A percentile compares a stretch with the other conserved stretches of the same genome.
Conservation (phyloP, 1,140 invertebrate species). For the Sminthurides bifidus region DNA sequence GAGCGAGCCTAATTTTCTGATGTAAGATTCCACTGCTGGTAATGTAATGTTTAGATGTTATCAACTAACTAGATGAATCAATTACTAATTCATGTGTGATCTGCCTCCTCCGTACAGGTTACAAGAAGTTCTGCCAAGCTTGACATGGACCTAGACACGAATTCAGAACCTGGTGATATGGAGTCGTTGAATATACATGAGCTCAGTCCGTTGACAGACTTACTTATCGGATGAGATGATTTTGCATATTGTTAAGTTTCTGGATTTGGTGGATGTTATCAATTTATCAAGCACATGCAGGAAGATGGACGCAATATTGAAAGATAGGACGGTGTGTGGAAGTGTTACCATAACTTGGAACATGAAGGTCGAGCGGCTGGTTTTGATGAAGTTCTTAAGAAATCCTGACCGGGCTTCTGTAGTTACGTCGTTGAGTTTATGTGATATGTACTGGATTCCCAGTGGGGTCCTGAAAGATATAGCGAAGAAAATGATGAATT, state of each 20-base stretch:
- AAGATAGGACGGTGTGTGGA: conserved; percentile 16
- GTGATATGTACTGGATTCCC: conserved; percentile 27
- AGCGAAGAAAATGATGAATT: conserved; percentile 7
- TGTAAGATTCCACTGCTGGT: too few species aligned
- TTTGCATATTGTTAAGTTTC: conserved; percentile 9
- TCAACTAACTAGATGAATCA: too few species aligned
- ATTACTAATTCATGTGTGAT: too few species aligned
- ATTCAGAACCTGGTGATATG: too few species aligned
- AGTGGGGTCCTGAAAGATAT: conserved; percentile 16
- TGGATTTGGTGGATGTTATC: conserved; percentile 11
- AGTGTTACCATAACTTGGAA: conserved; percentile 13
- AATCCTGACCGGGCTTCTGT: conserved; percentile 9
- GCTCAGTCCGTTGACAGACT: background rate
- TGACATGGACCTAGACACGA: too few species aligned
- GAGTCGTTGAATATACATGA: too few species aligned
- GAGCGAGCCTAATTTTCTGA: too few species aligned
- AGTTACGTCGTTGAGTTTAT: conserved; percentile 14
- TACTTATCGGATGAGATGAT: conserved; percentile 23
- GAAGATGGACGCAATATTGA: conserved; percentile 16
- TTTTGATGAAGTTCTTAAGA: conserved; percentile 14
- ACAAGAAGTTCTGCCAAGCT: too few species aligned
- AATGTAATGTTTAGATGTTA: too few species aligned
- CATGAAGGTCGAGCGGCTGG: conserved; percentile 3
- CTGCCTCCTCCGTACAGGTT: too few species aligned
- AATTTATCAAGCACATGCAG: conserved; percentile 20